A percentile compares a stretch with the other conserved stretches of the same genome.
Conservation (phyloP, 53 echinoderm and acorn worm genomes). For the Actinopyga echinites region DNA sequence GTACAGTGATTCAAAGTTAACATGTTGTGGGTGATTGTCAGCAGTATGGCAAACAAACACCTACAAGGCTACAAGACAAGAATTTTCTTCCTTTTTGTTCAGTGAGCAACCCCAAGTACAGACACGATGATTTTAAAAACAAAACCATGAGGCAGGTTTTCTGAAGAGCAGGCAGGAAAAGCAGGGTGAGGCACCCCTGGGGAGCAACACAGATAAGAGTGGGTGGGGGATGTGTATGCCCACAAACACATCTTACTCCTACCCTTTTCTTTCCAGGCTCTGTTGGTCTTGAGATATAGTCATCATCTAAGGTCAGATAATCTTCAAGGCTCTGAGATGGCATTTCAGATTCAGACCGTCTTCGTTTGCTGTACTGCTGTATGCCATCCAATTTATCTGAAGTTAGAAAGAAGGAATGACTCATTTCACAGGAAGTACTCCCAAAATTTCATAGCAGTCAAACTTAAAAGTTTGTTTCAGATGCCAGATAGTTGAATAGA, state of each 20-base stretch:
- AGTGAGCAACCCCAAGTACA: too few relatives aligned
- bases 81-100: too few relatives aligned
- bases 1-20: too few relatives aligned
- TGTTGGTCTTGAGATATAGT: slow-evolving; percentile 43
- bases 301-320: slow-evolving; percentile 68
- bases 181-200: neutral
- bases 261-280: slow-evolving; percentile 74
- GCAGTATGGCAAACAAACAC: too few relatives aligned
- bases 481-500: too few relatives aligned
- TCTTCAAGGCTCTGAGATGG: slow-evolving; percentile 85
- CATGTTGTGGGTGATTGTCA: too few relatives aligned
- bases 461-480: too few relatives aligned
- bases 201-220: neutral
- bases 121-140: too few relatives aligned
- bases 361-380: slow-evolving; percentile 78
- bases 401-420: neutral
- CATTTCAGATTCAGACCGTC: slow-evolving; percentile 55
- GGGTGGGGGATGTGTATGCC: neutral
- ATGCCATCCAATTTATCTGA: slow-evolving; percentile 92
- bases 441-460: too few relatives aligned
- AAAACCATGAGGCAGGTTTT: too few relatives aligned
- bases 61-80: too few relatives aligned
- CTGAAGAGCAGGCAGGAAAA: neutral
- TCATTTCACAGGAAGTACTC: too few relatives aligned
- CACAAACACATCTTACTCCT: neutral